A percentile compares a stretch with the other conserved stretches of the same genome.
phyloP scores from a whole-genome alignment of 1,140 invertebrate genomes.

The Eurosta solidaginis region DNA sequence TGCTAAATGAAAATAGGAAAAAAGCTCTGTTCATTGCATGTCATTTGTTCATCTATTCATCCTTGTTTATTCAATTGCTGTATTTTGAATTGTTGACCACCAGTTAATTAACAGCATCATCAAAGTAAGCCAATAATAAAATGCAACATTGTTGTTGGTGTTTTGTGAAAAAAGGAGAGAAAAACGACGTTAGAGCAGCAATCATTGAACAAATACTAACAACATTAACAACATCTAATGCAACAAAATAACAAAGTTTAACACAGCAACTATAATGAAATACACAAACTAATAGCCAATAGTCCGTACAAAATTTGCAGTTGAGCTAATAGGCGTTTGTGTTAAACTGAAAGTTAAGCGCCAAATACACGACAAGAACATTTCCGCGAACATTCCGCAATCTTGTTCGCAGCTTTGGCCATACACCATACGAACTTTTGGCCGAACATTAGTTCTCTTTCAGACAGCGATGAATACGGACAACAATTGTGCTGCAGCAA shows the following conservation, averaged over 20 bases:
- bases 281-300: background rate
- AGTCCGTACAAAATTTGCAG: too few species aligned
- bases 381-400: too few species aligned
- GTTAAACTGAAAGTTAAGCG: too few species aligned
- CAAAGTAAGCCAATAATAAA: constrained; percentile 11
- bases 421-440: too few species aligned
- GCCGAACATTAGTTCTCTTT: too few species aligned
- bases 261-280: background rate
- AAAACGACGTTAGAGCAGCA: too few species aligned
- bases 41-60: constrained; percentile 3
- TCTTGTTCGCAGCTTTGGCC: too few species aligned
- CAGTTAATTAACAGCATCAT: constrained; percentile 19
- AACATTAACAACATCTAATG: background rate
- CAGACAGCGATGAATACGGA: too few species aligned
- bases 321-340: too few species aligned
- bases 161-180: too few species aligned
- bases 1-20: background rate
- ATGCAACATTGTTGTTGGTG: background rate
- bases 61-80: constrained; percentile 26
- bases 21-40: background rate
- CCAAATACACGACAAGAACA: too few species aligned
- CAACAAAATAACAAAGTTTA: background rate
- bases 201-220: background rate
- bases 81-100: constrained; percentile 24
- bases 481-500: too few species aligned